Evolutionary conservation across 2,888 invertebrate genomes (phyloP), one percentile per base, ranked within the genome.

Genomic region (Leucania comma): DNA sequence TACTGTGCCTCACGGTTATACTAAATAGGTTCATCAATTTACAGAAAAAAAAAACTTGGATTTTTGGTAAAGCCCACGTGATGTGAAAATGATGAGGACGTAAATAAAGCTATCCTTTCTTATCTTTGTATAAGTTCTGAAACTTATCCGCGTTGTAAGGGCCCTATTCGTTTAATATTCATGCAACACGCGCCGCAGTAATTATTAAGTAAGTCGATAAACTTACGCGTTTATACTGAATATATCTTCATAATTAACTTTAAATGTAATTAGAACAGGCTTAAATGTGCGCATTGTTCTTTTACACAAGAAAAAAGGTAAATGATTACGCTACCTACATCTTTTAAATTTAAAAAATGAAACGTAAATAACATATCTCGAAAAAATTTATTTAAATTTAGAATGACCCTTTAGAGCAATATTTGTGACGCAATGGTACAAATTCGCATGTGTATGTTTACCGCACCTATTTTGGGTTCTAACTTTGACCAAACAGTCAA

Each of bases 131-230:
- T 64, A 53, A 65, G 61, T 84, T 60, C 53, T 38, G 56, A 68
- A 68, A 73, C 54, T 60, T 70, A 60, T 53, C 59, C 46, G 62
- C 68, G 56, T 59, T 56, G 38, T 66, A 59, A 69, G 64, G 65
- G 56, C 72, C 68, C 51, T 68, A 63, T 61, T 46, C 65, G 51
- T 75, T 72, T 75, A 79, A 69, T 82, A 85, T 82, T 85, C 72
- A 85, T 63, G 62, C 62, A 63, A 69, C 80, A 60, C 62, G 65
- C 61, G 67, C 61, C 79, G 64, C 51, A 65, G 71, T 79, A 78
- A 75, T 75, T 66, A 72, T 82, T 82, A 63, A 82, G 53, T 70
- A 75, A 82, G 71, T 72, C 72, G 58, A 65, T 65, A 70, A 71
- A 81, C 67, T 81, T 76, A 72, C 81, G 60, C 68, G 58, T 70